Evolutionary conservation across 2,113 vertebrate species (phyloP).

Genomic region (Nesospiza acunhae): DNA sequence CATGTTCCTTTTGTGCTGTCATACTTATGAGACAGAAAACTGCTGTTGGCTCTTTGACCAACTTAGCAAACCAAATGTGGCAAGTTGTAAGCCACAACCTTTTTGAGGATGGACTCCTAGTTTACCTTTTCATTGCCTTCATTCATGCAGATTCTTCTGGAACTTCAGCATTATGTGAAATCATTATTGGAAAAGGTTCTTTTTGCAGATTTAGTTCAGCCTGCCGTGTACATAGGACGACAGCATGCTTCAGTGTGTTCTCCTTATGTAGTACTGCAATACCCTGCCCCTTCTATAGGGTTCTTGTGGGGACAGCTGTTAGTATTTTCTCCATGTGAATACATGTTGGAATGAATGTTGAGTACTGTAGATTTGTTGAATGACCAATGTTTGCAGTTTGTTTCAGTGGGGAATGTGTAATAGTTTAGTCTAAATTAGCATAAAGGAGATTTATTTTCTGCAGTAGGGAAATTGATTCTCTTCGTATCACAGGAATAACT

Average conservation of each 20-base stretch:
- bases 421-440: not conserved
- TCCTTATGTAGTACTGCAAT: not conserved
- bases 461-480: not conserved
- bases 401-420: not conserved
- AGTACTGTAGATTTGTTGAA: not conserved
- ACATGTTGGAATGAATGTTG: not conserved
- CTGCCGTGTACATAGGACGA: rapidly evolving
- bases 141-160: not conserved
- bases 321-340: not conserved
- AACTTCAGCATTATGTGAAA: not conserved
- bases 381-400: not conserved
- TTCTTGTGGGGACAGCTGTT: not conserved
- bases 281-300: rapidly evolving
- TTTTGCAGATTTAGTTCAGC: not conserved
- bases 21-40: rapidly evolving
- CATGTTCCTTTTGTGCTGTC: rapidly evolving
- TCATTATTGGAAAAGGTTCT: not conserved
- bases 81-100: not conserved
- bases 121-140: not conserved
- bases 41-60: not conserved
- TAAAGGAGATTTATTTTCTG: not conserved
- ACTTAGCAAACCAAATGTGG: not conserved
- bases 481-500: not conserved
- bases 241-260: not conserved
- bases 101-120: not conserved